Percentiles rank a stretch among this genome's conserved stretches.
These are phyloP conservation scores for Lepus americanus DNA, from an alignment of 2,113 vertebrate species.

Conservation along the genomic window DNA sequence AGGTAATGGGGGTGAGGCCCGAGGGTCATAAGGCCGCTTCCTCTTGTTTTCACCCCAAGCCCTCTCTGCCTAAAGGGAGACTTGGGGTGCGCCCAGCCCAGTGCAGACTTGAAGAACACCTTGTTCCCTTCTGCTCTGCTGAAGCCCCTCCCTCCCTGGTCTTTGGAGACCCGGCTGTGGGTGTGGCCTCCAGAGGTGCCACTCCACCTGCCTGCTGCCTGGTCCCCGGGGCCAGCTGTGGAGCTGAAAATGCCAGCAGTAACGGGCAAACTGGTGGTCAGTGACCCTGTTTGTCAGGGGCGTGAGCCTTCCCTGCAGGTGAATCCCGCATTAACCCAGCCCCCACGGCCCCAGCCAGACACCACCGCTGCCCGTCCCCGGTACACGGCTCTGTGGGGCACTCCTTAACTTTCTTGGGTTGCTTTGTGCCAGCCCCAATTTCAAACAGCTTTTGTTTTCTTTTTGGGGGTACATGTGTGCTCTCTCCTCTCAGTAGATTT, in stretches of 20 bases:
- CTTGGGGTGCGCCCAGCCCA: not conserved
- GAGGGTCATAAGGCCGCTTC: not conserved
- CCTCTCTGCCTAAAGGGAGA: not conserved
- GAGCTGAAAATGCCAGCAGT: not conserved
- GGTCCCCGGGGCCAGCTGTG: not conserved
- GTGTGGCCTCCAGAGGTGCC: not conserved
- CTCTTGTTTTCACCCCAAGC: not conserved
- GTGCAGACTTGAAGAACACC: not conserved
- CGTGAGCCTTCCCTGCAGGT: not conserved
- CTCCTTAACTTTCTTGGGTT: not conserved
- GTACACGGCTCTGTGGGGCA: not conserved
- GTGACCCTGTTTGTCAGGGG: conserved; percentile 48
- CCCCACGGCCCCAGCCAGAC: not conserved
- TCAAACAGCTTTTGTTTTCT: not conserved
- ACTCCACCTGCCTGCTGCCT: not conserved
- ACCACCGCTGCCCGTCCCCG: not conserved
- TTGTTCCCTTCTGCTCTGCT: not conserved
- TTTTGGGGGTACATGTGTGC: not conserved
- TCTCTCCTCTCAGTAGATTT: not conserved
- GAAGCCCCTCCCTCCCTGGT: not conserved
- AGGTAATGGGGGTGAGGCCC: not conserved
- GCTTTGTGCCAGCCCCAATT: not conserved
- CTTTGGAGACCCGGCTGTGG: not conserved
- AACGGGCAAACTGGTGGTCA: not conserved
- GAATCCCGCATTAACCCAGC: not conserved